Percentiles rank a stretch among this genome's conserved stretches.
phyloP scores from a whole-genome alignment of 2,888 invertebrate species.

The Lasioglossum zephyrum region DNA sequence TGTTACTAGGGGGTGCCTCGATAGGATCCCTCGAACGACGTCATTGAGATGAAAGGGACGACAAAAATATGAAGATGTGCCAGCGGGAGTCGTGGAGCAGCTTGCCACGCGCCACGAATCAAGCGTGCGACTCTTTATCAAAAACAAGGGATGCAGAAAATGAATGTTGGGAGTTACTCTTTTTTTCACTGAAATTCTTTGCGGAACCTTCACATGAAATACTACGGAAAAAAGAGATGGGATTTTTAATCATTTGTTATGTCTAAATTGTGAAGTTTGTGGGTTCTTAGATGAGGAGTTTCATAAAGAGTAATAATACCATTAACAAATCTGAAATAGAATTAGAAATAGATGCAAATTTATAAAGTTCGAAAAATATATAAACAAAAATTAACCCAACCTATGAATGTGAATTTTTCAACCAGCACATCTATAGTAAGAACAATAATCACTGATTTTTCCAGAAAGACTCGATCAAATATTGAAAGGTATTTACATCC shows the following conservation, averaged over 20 bases:
- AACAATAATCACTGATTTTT: too few species aligned
- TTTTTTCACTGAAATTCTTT: not conserved
- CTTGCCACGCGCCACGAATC: slow-evolving; percentile 15
- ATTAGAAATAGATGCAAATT: too few species aligned
- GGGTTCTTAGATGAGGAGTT: not conserved
- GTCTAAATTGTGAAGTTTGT: not conserved
- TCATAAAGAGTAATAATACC: not conserved
- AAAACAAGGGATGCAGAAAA: slow-evolving; percentile 18
- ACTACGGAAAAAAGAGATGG: not conserved
- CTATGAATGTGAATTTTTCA: too few species aligned
- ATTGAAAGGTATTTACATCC: not conserved
- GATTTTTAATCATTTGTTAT: not conserved
- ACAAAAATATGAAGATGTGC: slow-evolving; percentile 43
- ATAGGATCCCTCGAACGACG: slow-evolving; percentile 52
- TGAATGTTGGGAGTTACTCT: not conserved
- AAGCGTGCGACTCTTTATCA: slow-evolving; percentile 50
- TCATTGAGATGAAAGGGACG: slow-evolving; percentile 60
- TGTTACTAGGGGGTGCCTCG: slow-evolving; percentile 51
- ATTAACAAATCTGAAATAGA: not conserved
- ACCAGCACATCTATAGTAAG: too few species aligned
- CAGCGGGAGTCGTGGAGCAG: slow-evolving; percentile 7
- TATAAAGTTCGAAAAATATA: too few species aligned
- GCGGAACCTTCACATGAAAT: not conserved
- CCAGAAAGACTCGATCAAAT: not conserved
- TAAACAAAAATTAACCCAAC: too few species aligned